phyloP scores from a whole-genome alignment of 2,797 vertebrate species.

The Brachymystax lenok region DNA sequence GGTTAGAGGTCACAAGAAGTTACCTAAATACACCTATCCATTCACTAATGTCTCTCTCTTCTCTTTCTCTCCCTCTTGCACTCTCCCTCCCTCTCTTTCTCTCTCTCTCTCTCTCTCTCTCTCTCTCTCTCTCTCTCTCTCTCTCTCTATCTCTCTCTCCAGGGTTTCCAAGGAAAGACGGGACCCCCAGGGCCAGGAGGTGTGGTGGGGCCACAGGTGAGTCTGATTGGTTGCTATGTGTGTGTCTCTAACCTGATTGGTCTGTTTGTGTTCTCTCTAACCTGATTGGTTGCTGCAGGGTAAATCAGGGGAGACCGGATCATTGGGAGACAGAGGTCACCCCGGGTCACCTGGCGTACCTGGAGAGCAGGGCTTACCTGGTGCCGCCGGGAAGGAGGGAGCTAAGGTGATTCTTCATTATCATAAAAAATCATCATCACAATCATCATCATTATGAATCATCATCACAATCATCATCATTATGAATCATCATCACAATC shows the following conservation, averaged over 20 bases:
- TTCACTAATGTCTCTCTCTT: not conserved
- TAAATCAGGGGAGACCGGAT: conserved; percentile 91
- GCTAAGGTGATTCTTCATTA: conserved; percentile 80
- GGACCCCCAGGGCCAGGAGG: conserved; percentile 92
- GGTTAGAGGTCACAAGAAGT: not conserved
- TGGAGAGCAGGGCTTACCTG: conserved; percentile 94
- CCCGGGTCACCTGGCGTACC: conserved; percentile 91
- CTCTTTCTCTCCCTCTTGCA: not conserved
- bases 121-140: not conserved
- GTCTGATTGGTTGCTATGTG: not conserved
- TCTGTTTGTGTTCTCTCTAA: not conserved
- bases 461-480: not conserved
- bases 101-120: no score
- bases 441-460: not conserved
- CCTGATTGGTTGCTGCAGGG: conserved; percentile 73
- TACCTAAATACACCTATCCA: not conserved
- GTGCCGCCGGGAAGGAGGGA: conserved; percentile 92
- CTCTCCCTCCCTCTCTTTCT: no score
- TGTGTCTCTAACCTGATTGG: not conserved
- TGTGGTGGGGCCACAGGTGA: conserved; percentile 97
- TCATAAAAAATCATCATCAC: not conserved
- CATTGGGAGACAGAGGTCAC: conserved; percentile 91
- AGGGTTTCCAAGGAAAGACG: conserved; percentile 99
- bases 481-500: not conserved
- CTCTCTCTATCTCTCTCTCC: conserved; percentile 44